phyloP scores from a whole-genome alignment of 1,140 invertebrate species.

The Temnothorax nylanderi region DNA sequence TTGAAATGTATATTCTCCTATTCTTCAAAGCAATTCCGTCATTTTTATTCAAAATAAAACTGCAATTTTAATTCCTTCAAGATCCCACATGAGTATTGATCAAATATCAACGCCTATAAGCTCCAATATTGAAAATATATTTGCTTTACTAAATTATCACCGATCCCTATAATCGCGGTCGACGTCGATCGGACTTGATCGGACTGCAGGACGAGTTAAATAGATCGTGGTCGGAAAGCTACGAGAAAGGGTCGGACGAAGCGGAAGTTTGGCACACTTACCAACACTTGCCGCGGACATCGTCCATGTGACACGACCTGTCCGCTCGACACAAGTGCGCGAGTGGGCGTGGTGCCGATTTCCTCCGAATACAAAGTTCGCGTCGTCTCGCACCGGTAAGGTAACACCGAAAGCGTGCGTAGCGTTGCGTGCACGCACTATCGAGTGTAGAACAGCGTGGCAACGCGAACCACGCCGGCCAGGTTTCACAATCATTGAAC shows the following conservation, averaged over 20 bases:
- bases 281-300: slow-evolving; percentile 47
- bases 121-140: neutral
- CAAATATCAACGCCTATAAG: neutral
- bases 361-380: slow-evolving; percentile 48
- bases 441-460: neutral
- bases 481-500: neutral
- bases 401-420: slow-evolving; percentile 35
- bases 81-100: neutral
- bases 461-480: neutral
- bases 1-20: neutral
- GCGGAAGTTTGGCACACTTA: slow-evolving; percentile 73
- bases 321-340: slow-evolving; percentile 40
- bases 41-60: neutral
- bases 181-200: neutral
- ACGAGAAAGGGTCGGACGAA: slow-evolving; percentile 54
- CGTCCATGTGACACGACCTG: slow-evolving; percentile 53
- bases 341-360: slow-evolving; percentile 71
- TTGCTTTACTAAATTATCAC: neutral
- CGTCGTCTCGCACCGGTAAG: neutral
- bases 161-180: neutral
- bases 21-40: neutral
- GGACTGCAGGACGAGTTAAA: slow-evolving; percentile 40
- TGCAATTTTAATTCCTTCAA: neutral
- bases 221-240: slow-evolving; percentile 40
- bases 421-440: slow-evolving; percentile 21